Conservation (phyloP, 1,140 invertebrate species). For the Parasteatoda tepidariorum region DNA sequence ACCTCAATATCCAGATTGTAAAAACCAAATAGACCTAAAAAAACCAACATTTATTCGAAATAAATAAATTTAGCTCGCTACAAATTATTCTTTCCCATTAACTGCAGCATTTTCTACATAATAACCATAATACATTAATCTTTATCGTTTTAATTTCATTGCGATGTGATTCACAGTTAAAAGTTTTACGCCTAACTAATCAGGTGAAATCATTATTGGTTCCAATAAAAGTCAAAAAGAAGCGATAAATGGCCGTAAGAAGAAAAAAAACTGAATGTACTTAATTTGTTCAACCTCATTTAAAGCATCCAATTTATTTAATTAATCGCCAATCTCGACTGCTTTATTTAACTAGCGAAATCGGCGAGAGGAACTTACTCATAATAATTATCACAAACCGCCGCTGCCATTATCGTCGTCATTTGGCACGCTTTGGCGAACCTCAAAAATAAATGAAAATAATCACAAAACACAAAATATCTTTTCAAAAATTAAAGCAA, state of each 20-base stretch:
- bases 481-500: conserved; percentile 29
- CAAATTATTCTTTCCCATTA: no score
- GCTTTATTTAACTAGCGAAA: conserved; percentile 14
- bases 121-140: no score
- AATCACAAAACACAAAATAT: conserved; percentile 29
- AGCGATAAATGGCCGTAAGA: background rate
- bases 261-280: background rate
- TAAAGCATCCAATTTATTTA: conserved; percentile 37
- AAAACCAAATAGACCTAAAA: no score
- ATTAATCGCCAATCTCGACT: conserved; percentile 34
- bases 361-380: conserved; percentile 5
- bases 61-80: no score
- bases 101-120: no score
- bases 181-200: background rate
- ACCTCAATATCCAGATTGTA: no score
- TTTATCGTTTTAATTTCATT: no score
- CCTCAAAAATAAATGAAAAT: conserved; percentile 39
- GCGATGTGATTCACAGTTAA: no score
- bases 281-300: conserved; percentile 42
- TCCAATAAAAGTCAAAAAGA: background rate
- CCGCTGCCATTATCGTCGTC: conserved; percentile 17
- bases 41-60: no score
- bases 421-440: conserved; percentile 50
- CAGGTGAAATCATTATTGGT: background rate
- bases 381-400: conserved; percentile 31